Conservation (phyloP, 2,797 vertebrate genomes). For the Ataeniobius toweri region DNA sequence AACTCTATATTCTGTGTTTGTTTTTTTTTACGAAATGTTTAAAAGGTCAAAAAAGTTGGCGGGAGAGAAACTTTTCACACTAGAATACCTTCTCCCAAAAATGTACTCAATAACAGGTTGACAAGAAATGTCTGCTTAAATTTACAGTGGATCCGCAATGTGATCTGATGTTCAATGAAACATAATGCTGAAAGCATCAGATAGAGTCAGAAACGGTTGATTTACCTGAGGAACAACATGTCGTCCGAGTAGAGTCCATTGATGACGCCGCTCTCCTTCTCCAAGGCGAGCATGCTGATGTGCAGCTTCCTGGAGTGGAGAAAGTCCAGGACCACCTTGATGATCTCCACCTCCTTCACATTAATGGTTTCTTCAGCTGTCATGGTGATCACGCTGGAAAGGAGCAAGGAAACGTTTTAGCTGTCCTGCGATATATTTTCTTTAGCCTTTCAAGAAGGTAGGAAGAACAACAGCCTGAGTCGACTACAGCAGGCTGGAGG, state of each 20-base stretch:
- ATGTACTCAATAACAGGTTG: not conserved
- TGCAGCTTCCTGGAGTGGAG: constrained; percentile 95
- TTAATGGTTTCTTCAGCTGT: constrained; percentile 98
- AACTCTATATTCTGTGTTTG: not conserved
- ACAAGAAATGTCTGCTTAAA: constrained; percentile 26
- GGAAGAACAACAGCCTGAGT: not conserved
- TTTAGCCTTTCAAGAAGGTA: not conserved
- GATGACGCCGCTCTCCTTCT: constrained; percentile 98
- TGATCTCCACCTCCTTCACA: constrained; percentile 98
- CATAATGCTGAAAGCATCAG: constrained; percentile 4
- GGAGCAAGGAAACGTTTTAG: not conserved
- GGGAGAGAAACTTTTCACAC: constrained; percentile 12
- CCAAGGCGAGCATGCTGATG: constrained; percentile 97
- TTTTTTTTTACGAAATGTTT: not conserved
- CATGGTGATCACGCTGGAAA: constrained; percentile 83
- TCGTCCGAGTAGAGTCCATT: constrained; percentile 98
- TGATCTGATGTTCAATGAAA: constrained; percentile 8
- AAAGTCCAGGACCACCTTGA: constrained; percentile 97
- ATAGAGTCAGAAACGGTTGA: not conserved
- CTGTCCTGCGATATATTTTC: not conserved
- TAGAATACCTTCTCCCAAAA: not conserved
- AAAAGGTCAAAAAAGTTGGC: not conserved
- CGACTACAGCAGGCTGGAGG: not conserved
- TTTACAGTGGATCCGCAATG: constrained; percentile 34
- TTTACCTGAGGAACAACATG: constrained; percentile 97